Base-by-base conservation (phyloP, 2,797 vertebrate species). In the Vireo griseus region DNA sequence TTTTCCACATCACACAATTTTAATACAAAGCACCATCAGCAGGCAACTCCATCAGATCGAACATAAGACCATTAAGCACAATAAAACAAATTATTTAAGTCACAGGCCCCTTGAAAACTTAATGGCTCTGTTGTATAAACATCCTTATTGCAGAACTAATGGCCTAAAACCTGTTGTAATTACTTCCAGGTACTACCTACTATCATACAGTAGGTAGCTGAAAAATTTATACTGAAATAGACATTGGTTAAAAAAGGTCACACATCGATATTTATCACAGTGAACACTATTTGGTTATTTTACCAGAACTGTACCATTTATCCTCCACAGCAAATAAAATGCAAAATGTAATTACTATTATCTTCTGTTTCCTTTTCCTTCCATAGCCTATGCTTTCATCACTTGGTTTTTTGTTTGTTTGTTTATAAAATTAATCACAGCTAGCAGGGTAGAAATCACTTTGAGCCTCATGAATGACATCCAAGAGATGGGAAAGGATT, bases 401-500 rank as follows among this genome's bases (percentile, higher is more conserved):
- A 97, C 96, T 97, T 94, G 91, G 95, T 95, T 97, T 97, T 96
- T 96, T 97, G 97, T 95, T 97, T 97, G 98, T 98, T 97, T 97
- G 97, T 98, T 98, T 98, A 98, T 98, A 98, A 98, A 98, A 99
- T 99, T 98, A 99, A 99, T 99, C 98, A 98, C 98, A 98, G 97
- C 98, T 98, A 98, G 98, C 98, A 98, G 98, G 98, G 98, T 93
- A 98, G 98, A 98, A 99, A 99, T 98, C 96, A 98, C 98, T 98
- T 95, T 93, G 97, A 98, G 98, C 96, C 98, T 98, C 95, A 96
- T 98, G 98, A 99, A 98, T 98, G 98, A 98, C 98, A 98, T 98
- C 98, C 98, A 98, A 98, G 98, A 98, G 98, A 98, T 98, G 98
- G 98, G 98, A 98, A 98, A 98, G 98, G 98, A 98, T 99, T 98